A percentile compares a stretch with the other conserved stretches of the same genome.
Evolutionary conservation across 2,113 vertebrate species (phyloP).

Genomic region (Macrotis lagotis): DNA sequence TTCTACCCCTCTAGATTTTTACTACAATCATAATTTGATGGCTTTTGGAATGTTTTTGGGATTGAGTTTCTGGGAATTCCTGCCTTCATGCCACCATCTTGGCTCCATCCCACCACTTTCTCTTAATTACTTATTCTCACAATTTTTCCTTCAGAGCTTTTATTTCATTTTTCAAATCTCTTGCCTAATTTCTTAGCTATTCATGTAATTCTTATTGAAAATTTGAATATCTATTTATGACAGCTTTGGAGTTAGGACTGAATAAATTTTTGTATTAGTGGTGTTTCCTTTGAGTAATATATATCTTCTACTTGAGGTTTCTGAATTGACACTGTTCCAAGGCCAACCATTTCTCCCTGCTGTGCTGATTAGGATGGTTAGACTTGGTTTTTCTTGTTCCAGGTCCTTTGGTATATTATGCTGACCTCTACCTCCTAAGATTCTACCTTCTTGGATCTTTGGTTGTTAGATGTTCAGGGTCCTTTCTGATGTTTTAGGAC

Average conservation of each 20-base stretch:
- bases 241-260: not conserved
- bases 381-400: not conserved
- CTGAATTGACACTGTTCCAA: not conserved
- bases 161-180: not conserved
- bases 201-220: not conserved
- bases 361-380: not conserved
- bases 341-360: no score
- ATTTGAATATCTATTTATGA: not conserved
- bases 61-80: no score
- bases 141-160: not conserved
- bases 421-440: no score
- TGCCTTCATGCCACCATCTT: no score
- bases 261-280: not conserved
- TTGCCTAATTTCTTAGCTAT: not conserved
- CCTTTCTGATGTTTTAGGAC: no score
- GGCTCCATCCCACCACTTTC: no score
- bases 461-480: no score
- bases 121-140: not conserved
- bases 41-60: no score
- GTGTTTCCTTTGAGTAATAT: not conserved
- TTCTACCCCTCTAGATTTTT: no score
- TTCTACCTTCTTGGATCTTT: no score
- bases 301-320: not conserved
- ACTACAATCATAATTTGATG: no score
- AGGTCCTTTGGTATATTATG: no score